Evolutionary conservation across 2,797 vertebrate species (phyloP).

Genomic region (Calcarius lapponicus): DNA sequence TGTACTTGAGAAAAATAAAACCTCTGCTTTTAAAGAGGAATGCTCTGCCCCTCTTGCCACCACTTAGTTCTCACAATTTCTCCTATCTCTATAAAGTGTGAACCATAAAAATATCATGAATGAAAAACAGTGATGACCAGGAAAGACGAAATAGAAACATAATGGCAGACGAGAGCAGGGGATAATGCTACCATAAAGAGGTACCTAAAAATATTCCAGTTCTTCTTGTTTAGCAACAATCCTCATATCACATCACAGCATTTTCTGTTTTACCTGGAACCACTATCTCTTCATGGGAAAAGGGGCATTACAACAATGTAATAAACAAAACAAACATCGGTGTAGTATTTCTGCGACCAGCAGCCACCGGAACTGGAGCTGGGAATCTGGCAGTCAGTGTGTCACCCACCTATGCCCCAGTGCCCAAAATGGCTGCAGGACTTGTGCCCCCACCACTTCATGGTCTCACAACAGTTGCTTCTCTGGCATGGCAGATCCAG

Average conservation of each 20-base stretch:
- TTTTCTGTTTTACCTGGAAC: background rate
- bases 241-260: background rate
- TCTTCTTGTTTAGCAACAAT: background rate
- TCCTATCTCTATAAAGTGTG: background rate
- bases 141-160: background rate
- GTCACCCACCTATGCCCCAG: background rate
- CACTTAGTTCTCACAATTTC: background rate
- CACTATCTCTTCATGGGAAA: background rate
- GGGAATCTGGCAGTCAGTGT: background rate
- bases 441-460: background rate
- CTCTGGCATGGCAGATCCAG: background rate
- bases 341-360: background rate
- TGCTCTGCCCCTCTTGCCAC: background rate
- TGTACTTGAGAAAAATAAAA: background rate
- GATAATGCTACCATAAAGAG: background rate
- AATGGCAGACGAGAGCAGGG: background rate
- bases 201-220: background rate
- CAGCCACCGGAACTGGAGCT: fast-evolving
- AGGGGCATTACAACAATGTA: background rate
- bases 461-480: fast-evolving
- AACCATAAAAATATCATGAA: background rate
- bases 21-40: background rate
- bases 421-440: fast-evolving
- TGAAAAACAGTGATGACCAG: background rate
- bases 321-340: background rate